These are phyloP conservation scores for Pasiphila rectangulata DNA, from an alignment of 2,888 invertebrate species.

Conservation along the genomic window DNA sequence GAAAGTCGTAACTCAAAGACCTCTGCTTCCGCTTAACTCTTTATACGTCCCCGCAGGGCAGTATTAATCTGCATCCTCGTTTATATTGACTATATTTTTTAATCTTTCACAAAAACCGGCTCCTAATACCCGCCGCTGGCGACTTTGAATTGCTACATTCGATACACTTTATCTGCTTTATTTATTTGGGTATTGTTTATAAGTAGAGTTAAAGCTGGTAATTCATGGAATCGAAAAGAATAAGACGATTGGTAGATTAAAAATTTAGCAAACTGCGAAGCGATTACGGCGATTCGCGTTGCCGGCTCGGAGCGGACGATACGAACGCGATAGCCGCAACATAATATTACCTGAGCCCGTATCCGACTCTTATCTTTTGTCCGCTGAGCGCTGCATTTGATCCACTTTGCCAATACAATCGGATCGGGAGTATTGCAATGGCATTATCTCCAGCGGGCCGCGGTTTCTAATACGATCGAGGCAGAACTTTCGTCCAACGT, in stretches of 20 bases:
- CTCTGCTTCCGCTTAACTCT: conserved; percentile 59
- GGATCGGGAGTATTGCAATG: conserved; percentile 76
- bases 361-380: conserved; percentile 75
- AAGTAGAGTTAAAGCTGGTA: conserved; percentile 42
- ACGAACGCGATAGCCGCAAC: conserved; percentile 58
- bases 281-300: conserved; percentile 52
- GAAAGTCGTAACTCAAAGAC: conserved; percentile 39
- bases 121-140: conserved; percentile 52
- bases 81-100: conserved; percentile 68
- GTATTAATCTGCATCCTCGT: conserved; percentile 72
- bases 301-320: conserved; percentile 43
- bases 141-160: conserved; percentile 54
- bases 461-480: conserved; percentile 67
- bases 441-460: conserved; percentile 71
- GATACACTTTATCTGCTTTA: conserved; percentile 32
- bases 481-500: conserved; percentile 58
- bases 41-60: conserved; percentile 62
- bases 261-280: conserved; percentile 46
- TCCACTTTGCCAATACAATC: conserved; percentile 82
- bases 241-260: conserved; percentile 48
- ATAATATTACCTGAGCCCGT: conserved; percentile 64
- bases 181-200: conserved; percentile 29
- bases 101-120: conserved; percentile 60
- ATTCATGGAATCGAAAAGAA: conserved; percentile 47
- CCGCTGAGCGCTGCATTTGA: conserved; percentile 78